Base-by-base conservation (phyloP, 2,888 invertebrate genomes). In the Eristalis intricaria region DNA sequence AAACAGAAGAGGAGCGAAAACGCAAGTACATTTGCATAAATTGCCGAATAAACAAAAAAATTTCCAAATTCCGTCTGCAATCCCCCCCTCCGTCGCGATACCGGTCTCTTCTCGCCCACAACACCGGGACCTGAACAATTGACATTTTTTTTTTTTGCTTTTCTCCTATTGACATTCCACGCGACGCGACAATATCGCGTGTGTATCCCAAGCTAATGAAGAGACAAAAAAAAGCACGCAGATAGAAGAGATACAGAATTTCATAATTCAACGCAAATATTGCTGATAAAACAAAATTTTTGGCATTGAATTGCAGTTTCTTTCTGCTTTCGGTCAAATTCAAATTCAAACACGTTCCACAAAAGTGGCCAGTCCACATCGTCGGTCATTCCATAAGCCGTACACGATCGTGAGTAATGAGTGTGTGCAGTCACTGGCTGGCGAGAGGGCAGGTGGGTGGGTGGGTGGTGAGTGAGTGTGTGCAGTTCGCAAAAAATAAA, bases 271-370 rank as follows among this genome's bases (percentile, higher is more conserved):
- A 65, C 61, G 43, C 61, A 64, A 77, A 81, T 68, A 71, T 81
- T 77, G 61, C 81, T 68, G 77, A 77, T 43, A 76, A 80, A 71
- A 38, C 60, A 50, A 71, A 22, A 40, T 65, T 69, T 58, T 84
- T 84, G 81, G 81, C 85, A 85, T 85, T 85, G 85, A 85, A 81
- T 69, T 77, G 71, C 68, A 77, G 60, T 77, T 81, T 61, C 58
- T 64, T 43, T 65, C 13, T 29, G 60, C 70, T 35, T 80, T 70
- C 19, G 50, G 19, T 22, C 50, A 38, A 85, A 81, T 85, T 81
- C 43, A 73, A 85, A 74, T 85, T 73, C n/a, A 40, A 77, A 85
- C 76, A 81, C 77, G 81, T 81, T 81, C 80, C 38, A 68, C 23
- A 38, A 50, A 50, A n/a, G 38, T 38, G 60, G 43, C 22, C 75